These are phyloP conservation scores for Calcarius lapponicus DNA, from an alignment of 2,797 vertebrate species.

Conservation along the genomic window DNA sequence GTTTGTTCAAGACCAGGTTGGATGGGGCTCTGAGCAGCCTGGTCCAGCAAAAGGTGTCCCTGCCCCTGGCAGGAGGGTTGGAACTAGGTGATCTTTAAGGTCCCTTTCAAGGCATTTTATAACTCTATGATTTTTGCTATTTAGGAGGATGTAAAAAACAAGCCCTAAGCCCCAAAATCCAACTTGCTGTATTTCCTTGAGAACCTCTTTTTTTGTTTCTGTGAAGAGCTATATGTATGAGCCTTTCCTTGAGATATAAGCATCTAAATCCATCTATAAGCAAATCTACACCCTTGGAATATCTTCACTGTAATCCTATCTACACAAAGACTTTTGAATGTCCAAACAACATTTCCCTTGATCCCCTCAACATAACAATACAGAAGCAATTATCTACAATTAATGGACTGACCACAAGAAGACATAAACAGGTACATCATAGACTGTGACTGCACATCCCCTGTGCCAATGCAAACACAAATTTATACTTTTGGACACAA, in stretches of 20 bases:
- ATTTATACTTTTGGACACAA: not conserved
- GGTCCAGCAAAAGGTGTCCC: accelerated
- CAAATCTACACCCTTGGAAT: not conserved
- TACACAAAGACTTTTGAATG: not conserved
- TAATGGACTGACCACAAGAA: not conserved
- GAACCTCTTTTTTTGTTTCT: not conserved
- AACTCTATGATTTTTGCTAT: not conserved
- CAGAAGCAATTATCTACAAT: not conserved
- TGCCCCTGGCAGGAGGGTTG: accelerated
- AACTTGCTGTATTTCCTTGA: not conserved
- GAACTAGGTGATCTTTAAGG: not conserved
- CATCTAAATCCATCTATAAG: not conserved
- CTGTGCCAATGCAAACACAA: not conserved
- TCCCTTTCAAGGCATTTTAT: not conserved
- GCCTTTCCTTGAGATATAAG: not conserved
- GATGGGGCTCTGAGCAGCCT: not conserved
- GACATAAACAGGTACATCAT: not conserved
- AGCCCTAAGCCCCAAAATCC: not conserved
- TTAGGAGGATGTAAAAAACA: not conserved
- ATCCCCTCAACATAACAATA: not conserved
- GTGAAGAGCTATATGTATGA: not conserved
- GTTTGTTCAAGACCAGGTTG: not conserved
- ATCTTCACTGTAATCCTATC: not conserved
- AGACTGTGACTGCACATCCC: not conserved
- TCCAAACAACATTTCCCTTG: not conserved